Percentiles rank a stretch among this genome's conserved stretches.
Evolutionary conservation across 1,140 invertebrate genomes (phyloP).

Genomic region (Dendrolimus punctatus): DNA sequence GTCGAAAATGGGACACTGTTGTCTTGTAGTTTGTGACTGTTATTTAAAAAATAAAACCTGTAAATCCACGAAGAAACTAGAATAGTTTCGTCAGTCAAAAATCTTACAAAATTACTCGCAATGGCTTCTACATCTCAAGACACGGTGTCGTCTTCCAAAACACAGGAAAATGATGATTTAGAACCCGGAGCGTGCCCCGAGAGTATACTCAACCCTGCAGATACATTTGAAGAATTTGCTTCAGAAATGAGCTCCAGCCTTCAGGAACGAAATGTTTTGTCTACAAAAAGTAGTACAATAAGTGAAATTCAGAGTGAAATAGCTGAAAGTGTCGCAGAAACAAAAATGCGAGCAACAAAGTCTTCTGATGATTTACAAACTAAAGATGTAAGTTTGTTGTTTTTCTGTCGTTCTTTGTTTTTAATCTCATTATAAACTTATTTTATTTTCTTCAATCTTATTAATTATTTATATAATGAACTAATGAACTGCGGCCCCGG

Average conservation of each 20-base stretch:
- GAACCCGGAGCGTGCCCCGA: slow-evolving; percentile 67
- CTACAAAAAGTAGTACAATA: slow-evolving; percentile 66
- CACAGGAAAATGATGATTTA: slow-evolving; percentile 32
- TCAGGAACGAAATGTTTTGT: slow-evolving; percentile 64
- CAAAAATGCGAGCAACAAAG: slow-evolving; percentile 37
- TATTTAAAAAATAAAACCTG: no score
- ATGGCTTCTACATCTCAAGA: slow-evolving; percentile 61
- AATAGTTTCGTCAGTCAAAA: no score
- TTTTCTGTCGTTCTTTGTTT: slow-evolving; percentile 1
- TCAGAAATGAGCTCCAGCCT: slow-evolving; percentile 77
- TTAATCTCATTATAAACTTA: slow-evolving; percentile 1
- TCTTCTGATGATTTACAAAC: slow-evolving; percentile 52
- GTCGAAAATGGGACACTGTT: no score
- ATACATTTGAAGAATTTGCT: slow-evolving; percentile 80
- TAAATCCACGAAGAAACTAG: no score
- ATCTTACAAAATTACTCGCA: slow-evolving; percentile 5
- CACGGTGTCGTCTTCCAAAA: slow-evolving; percentile 14
- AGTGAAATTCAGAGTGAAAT: slow-evolving; percentile 73
- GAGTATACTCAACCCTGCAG: slow-evolving; percentile 79
- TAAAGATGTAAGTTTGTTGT: slow-evolving; percentile 42
- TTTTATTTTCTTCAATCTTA: background rate
- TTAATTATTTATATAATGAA: no score
- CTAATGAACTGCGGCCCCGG: no score
- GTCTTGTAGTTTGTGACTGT: no score
- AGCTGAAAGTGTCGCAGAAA: slow-evolving; percentile 45